Conservation (phyloP, 2,797 vertebrate species). For the Tadarida brasiliensis region DNA sequence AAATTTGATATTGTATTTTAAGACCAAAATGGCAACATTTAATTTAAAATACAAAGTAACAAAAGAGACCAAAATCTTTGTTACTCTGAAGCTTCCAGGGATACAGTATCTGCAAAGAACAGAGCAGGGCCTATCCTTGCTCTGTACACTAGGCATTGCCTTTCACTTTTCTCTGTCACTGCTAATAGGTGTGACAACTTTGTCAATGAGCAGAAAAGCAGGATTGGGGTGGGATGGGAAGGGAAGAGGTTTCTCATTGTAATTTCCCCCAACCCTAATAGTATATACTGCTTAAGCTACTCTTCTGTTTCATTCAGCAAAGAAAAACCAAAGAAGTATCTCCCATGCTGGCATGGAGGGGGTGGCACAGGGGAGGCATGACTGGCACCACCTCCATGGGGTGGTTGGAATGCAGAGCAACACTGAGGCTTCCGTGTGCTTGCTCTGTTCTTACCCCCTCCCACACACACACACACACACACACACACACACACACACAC, state of each 20-base stretch:
- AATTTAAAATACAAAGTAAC: conserved; percentile 30
- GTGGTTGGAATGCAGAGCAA: no score
- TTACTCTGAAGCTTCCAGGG: conserved; percentile 33
- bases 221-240: background rate
- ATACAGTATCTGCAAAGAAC: background rate
- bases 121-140: background rate
- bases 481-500: background rate
- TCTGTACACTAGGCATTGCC: background rate
- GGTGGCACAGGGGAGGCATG: accelerated
- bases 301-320: conserved; percentile 73
- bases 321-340: background rate
- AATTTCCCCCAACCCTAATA: conserved; percentile 73
- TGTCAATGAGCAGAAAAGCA: conserved; percentile 73
- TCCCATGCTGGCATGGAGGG: background rate
- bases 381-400: accelerated
- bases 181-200: conserved; percentile 73
- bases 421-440: background rate
- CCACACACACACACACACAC: background rate
- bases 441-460: no score
- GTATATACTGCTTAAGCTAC: conserved; percentile 74
- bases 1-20: conserved; percentile 34
- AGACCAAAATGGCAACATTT: conserved; percentile 35
- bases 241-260: conserved; percentile 30
- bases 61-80: background rate
- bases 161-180: background rate